Evolutionary conservation across 2,113 vertebrate species (phyloP), one percentile per base, ranked within the genome.

Genomic region (Hiodon tergisus): DNA sequence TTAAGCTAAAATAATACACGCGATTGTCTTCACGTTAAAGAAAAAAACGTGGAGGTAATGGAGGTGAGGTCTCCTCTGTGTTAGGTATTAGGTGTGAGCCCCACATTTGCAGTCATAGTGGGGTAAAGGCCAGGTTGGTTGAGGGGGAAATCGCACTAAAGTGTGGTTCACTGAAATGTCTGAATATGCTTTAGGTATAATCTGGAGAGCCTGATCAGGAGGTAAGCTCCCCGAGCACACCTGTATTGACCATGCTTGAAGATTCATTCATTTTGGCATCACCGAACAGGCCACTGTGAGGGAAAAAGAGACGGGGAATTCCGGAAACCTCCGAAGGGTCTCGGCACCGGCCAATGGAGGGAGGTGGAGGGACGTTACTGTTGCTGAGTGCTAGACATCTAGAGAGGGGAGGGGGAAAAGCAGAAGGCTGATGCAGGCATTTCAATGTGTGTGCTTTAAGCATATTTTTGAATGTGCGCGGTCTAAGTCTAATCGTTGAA

Each of bases 371-470:
- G 63, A 67, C 9, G 47, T 67, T 63, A 67, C 3, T 51, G 63
- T 9, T 68, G 73, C 31, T 68, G 65, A 14, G 54, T 11, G 17
- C 8, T 14, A 68, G 54, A 16, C 17, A 11, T 74, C 72, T 75
- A 59, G 16, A 50, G 59, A 50, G 31, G 3, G 47, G 17, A 59
- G 31, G 31, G 9, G 5, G 17, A 31, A 48, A 17, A 17, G 31
- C 53, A 31, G 5, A 47, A 54, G 54, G 57, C 17, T 67, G 53
- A 54, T 50, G 31, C 7, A 16, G 67, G 46, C 31, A 31, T 31
- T 31, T 31, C 0, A 31, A 31, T 31, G 31, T 31, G 31, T 31
- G 31, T 50, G 63, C 17, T 57, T 48, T 62, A 62, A 14, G 4
- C 14, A 3, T n/a, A 6, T 16, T 5, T 14, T 63, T 3, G 31